These are phyloP conservation scores for Drosophila gaucha DNA, from an alignment of 2,888 invertebrate species.

Conservation along the genomic window DNA sequence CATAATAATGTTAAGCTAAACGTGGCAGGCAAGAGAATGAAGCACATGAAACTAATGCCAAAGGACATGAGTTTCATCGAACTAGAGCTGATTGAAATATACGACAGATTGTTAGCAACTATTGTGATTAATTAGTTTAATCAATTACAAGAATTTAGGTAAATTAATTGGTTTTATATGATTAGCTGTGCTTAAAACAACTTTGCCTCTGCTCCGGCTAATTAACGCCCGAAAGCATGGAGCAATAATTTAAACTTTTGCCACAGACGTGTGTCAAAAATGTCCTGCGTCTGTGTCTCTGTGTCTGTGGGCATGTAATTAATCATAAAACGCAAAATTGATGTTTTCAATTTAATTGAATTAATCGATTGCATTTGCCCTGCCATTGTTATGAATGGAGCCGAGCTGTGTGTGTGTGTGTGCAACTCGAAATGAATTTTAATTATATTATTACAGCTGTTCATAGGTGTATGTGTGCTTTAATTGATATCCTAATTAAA, in stretches of 20 bases:
- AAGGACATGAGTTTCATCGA: slow-evolving; percentile 46
- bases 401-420: slow-evolving; percentile 8
- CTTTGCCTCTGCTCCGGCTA: neutral
- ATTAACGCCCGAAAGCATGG: slow-evolving; percentile 19
- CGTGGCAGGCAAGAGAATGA: slow-evolving; percentile 48
- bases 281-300: neutral
- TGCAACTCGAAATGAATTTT: slow-evolving; percentile 51
- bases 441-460: slow-evolving; percentile 64
- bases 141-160: slow-evolving; percentile 19
- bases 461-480: slow-evolving; percentile 2
- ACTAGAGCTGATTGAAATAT: slow-evolving; percentile 31
- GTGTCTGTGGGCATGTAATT: slow-evolving; percentile 40
- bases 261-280: slow-evolving; percentile 17
- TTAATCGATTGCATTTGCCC: slow-evolving; percentile 51
- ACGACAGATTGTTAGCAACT: slow-evolving; percentile 1
- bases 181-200: neutral
- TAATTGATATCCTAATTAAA: slow-evolving; percentile 75
- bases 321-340: slow-evolving; percentile 54
- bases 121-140: slow-evolving; percentile 21
- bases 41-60: slow-evolving; percentile 69
- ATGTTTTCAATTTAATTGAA: slow-evolving; percentile 55
- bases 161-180: slow-evolving; percentile 8
- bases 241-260: slow-evolving; percentile 23
- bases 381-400: slow-evolving; percentile 25
- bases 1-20: slow-evolving; percentile 76